These are phyloP conservation scores for Orthonevra nobilis DNA, from an alignment of 2,888 invertebrate species.

Conservation along the genomic window DNA sequence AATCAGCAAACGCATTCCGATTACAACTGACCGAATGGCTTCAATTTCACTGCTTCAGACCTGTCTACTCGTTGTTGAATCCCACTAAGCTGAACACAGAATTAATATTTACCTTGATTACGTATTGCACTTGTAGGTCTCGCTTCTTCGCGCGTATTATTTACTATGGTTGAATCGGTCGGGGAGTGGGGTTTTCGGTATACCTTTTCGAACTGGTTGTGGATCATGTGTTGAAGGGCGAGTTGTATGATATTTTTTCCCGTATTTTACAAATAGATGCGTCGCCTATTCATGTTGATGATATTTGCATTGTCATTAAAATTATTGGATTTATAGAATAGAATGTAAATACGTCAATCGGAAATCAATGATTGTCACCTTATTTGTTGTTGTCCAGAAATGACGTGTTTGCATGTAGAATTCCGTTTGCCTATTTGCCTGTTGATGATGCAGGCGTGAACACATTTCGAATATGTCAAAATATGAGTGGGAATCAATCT, in stretches of 20 bases:
- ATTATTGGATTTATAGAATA: too few relatives aligned
- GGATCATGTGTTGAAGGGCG: constrained; percentile 7
- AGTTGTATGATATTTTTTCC: too few relatives aligned
- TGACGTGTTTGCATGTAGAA: too few relatives aligned
- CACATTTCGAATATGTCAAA: too few relatives aligned
- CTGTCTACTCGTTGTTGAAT: constrained; percentile 43
- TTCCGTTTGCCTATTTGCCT: too few relatives aligned
- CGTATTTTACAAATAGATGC: too few relatives aligned
- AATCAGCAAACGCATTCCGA: constrained; percentile 34
- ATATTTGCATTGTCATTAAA: neutral
- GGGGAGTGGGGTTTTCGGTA: neutral
- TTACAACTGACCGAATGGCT: constrained; percentile 44
- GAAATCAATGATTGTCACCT: too few relatives aligned
- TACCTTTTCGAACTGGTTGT: constrained; percentile 16
- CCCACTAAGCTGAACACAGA: constrained; percentile 33
- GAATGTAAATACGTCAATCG: too few relatives aligned
- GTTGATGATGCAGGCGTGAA: too few relatives aligned
- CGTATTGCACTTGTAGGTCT: constrained; percentile 18
- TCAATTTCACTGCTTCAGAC: constrained; percentile 30
- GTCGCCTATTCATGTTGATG: neutral
- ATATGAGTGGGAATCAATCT: too few relatives aligned
- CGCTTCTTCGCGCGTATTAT: constrained; percentile 12
- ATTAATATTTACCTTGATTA: constrained; percentile 33
- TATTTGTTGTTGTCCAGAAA: too few relatives aligned
- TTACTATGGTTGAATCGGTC: constrained; percentile 33